phyloP scores from a whole-genome alignment of 2,113 vertebrate genomes.

The Tychaedon coryphoeus region DNA sequence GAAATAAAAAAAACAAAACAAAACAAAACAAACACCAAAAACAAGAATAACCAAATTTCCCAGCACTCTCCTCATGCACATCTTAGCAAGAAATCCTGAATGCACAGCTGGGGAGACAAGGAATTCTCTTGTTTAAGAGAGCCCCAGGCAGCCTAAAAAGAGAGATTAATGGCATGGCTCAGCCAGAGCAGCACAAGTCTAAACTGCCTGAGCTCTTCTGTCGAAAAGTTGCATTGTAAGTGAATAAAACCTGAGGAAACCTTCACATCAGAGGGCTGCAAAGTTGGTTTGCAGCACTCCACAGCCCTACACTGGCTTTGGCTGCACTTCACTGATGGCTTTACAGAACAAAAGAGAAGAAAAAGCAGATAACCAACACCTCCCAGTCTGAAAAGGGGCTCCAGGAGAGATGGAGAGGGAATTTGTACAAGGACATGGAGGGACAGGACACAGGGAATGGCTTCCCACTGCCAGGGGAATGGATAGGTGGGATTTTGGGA shows the following conservation, averaged over 20 bases:
- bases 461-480: fast-evolving
- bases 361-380: fast-evolving
- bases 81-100: neutral
- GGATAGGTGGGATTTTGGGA: too few species aligned
- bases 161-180: neutral
- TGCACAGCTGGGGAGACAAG: neutral
- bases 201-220: neutral
- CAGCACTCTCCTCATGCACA: neutral
- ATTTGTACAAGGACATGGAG: neutral
- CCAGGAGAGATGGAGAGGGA: neutral
- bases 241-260: neutral
- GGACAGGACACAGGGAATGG: neutral
- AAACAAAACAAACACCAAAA: neutral
- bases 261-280: neutral
- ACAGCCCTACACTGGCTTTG: neutral
- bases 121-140: neutral
- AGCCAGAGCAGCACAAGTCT: neutral
- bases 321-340: neutral
- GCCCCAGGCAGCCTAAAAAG: neutral
- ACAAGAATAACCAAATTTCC: neutral
- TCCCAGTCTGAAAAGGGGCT: fast-evolving
- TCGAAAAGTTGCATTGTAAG: neutral
- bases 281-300: too few species aligned
- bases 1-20: neutral
- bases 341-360: neutral